A percentile compares a stretch with the other conserved stretches of the same genome.
Evolutionary conservation across 2,113 vertebrate genomes (phyloP).

Genomic region (Pampusana beccarii): DNA sequence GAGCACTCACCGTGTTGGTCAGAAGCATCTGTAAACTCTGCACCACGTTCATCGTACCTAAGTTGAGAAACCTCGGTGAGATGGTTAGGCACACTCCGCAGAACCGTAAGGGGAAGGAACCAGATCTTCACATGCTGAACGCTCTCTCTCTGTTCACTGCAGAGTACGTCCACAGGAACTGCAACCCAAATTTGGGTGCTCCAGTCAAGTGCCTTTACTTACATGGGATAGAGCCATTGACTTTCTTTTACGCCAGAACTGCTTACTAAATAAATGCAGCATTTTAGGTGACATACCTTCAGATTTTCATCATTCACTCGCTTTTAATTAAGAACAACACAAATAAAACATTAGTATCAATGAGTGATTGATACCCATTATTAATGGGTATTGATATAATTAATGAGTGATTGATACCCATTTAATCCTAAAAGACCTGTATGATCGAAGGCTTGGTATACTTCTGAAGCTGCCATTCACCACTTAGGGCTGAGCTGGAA

Average conservation of each 20-base stretch:
- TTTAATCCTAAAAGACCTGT: neutral
- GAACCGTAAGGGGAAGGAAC: neutral
- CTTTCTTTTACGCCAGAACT: neutral
- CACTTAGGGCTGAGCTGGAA: neutral
- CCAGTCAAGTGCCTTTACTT: neutral
- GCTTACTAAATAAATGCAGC: neutral
- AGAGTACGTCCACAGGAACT: neutral
- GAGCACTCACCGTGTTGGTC: neutral
- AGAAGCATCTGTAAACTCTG: neutral
- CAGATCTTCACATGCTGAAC: neutral
- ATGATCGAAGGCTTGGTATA: neutral
- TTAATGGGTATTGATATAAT: too few relatives aligned
- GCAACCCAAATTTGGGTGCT: accelerated
- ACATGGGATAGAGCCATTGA: neutral
- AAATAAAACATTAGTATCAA: neutral
- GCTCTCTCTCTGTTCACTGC: neutral
- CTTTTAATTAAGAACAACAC: neutral
- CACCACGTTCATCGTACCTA: neutral
- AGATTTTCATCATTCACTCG: neutral
- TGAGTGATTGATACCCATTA: neutral
- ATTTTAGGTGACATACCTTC: neutral
- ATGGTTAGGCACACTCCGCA: accelerated
- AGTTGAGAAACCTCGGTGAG: neutral
- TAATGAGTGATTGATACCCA: neutral
- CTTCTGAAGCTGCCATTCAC: neutral